Conservation (phyloP, 2,113 vertebrate genomes). For the Scomber japonicus region DNA sequence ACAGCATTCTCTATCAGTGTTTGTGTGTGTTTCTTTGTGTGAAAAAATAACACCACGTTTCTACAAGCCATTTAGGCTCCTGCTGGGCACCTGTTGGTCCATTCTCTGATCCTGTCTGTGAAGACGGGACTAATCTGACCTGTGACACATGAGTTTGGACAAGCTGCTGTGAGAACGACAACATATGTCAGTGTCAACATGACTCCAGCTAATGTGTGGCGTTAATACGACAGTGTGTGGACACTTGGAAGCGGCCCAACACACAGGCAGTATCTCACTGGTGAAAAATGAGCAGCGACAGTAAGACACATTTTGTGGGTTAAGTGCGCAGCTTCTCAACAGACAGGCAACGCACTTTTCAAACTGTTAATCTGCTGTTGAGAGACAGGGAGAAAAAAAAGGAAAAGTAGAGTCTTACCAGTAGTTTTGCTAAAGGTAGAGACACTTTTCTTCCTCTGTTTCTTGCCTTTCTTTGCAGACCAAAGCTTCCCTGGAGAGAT, state of each 20-base stretch:
- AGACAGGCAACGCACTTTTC: neutral
- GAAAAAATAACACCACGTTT: constrained; percentile 24
- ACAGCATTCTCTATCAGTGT: neutral
- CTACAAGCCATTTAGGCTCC: constrained; percentile 68
- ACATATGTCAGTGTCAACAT: constrained; percentile 46
- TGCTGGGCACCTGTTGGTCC: constrained; percentile 61
- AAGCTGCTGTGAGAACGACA: constrained; percentile 45
- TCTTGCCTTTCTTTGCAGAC: constrained; percentile 96
- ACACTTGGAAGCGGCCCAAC: constrained; percentile 13
- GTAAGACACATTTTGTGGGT: neutral
- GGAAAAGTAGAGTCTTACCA: constrained; percentile 81
- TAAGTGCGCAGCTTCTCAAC: neutral
- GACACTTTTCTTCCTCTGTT: constrained; percentile 91
- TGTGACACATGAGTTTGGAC: constrained; percentile 63
- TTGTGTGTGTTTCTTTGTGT: constrained; percentile 20
- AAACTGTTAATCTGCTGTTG: neutral
- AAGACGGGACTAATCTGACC: constrained; percentile 71
- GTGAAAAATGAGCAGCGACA: constrained; percentile 24
- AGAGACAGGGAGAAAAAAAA: neutral
- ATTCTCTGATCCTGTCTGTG: constrained; percentile 64
- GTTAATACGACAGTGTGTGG: constrained; percentile 31
- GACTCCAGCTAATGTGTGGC: constrained; percentile 24
- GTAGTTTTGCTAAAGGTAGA: constrained; percentile 89
- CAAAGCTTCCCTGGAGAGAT: constrained; percentile 91
- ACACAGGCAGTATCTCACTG: neutral